phyloP scores from a whole-genome alignment of 2,888 invertebrate genomes.

The Hypena proboscidalis region DNA sequence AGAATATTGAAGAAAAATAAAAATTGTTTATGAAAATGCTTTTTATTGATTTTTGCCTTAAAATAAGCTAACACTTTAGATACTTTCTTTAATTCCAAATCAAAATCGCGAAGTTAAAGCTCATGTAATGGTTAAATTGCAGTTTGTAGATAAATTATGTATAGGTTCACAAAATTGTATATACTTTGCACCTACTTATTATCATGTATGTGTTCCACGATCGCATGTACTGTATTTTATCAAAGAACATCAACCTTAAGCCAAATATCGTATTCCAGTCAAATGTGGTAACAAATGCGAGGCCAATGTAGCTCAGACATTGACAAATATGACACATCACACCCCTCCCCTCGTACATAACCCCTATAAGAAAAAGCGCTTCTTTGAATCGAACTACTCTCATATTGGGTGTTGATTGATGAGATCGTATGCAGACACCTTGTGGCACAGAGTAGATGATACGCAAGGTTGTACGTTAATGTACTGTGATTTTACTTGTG shows the following conservation, averaged over 20 bases:
- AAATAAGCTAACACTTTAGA: too few relatives aligned
- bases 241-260: too few relatives aligned
- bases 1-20: too few relatives aligned
- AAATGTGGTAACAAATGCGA: conserved; percentile 51
- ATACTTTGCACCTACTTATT: neutral
- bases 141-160: too few relatives aligned
- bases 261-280: conserved; percentile 38
- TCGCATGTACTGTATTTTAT: too few relatives aligned
- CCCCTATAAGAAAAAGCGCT: conserved; percentile 37
- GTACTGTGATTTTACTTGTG: neutral
- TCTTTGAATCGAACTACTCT: conserved; percentile 48
- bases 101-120: too few relatives aligned
- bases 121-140: too few relatives aligned
- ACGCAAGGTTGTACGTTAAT: neutral
- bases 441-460: conserved; percentile 5
- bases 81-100: too few relatives aligned
- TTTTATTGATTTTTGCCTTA: too few relatives aligned
- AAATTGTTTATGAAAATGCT: too few relatives aligned
- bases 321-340: conserved; percentile 59
- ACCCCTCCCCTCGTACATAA: conserved; percentile 33
- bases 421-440: conserved; percentile 18
- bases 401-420: conserved; percentile 60
- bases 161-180: too few relatives aligned
- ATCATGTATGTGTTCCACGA: neutral
- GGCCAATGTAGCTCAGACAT: conserved; percentile 51